These are phyloP conservation scores for Gymnobelideus leadbeateri DNA, from an alignment of 2,113 vertebrate genomes.

Conservation along the genomic window DNA sequence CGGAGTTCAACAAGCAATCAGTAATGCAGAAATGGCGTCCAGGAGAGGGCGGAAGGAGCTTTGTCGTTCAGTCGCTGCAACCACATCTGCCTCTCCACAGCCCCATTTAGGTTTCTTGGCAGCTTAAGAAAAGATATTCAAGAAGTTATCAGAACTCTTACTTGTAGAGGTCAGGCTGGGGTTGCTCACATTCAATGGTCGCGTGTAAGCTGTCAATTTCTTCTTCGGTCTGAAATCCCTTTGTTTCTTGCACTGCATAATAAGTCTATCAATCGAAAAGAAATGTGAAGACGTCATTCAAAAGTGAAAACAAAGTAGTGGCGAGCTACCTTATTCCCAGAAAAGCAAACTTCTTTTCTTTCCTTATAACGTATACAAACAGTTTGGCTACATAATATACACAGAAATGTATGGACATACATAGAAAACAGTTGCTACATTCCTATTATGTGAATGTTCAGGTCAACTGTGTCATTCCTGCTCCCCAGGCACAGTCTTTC, in stretches of 20 bases:
- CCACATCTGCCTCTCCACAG: background rate
- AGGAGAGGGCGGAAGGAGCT: background rate
- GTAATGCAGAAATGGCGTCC: background rate
- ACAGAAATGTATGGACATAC: too few species aligned
- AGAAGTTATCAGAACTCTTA: conserved; percentile 71
- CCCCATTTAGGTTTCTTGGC: background rate
- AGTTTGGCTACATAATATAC: background rate
- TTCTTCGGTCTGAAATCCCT: conserved; percentile 92
- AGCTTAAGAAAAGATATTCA: background rate
- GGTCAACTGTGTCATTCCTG: background rate
- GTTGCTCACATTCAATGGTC: conserved; percentile 98
- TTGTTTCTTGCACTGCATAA: conserved; percentile 96
- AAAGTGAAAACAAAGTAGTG: background rate
- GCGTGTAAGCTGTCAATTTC: conserved; percentile 92
- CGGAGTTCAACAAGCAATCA: background rate
- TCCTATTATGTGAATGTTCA: background rate
- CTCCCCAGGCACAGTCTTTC: rapidly evolving
- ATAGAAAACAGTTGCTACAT: background rate
- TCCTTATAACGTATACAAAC: background rate
- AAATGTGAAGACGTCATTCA: background rate
- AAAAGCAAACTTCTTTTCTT: rapidly evolving
- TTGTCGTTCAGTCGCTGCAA: background rate
- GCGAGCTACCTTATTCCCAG: background rate
- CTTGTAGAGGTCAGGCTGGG: conserved; percentile 99
- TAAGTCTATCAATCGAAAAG: conserved; percentile 88